Conservation (phyloP, 2,888 invertebrate species). For the Cantharis rustica region DNA sequence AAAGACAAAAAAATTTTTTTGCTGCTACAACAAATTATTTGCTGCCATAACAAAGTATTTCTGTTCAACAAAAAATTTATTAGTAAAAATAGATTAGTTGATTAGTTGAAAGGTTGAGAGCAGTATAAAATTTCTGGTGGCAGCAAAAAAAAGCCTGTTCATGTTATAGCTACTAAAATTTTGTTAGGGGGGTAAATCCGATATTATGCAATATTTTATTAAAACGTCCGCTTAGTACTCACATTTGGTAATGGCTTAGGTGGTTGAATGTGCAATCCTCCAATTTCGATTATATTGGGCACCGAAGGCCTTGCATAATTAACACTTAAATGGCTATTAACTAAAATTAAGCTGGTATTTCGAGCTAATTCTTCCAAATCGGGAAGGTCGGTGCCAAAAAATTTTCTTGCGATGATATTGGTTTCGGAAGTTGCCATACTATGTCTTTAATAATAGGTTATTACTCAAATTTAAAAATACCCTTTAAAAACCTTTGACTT, state of each 20-base stretch:
- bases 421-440: conserved; percentile 11
- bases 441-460: conserved; percentile 26
- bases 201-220: no score
- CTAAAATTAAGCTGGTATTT: conserved; percentile 60
- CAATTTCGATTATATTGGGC: conserved; percentile 60
- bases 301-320: conserved; percentile 60
- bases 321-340: conserved; percentile 61
- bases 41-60: no score
- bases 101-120: no score
- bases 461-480: not conserved
- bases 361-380: conserved; percentile 55
- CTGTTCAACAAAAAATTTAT: no score
- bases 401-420: conserved; percentile 56
- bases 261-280: conserved; percentile 56
- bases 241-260: conserved; percentile 58
- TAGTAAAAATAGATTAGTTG: no score
- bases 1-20: no score
- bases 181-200: no score
- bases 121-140: no score
- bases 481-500: not conserved
- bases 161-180: no score
- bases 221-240: conserved; percentile 27
- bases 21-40: no score
- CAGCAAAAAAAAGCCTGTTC: no score
- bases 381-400: conserved; percentile 57